These are phyloP conservation scores for Tragelaphus imberbis DNA, from an alignment of 2,113 vertebrate species.

Conservation along the genomic window DNA sequence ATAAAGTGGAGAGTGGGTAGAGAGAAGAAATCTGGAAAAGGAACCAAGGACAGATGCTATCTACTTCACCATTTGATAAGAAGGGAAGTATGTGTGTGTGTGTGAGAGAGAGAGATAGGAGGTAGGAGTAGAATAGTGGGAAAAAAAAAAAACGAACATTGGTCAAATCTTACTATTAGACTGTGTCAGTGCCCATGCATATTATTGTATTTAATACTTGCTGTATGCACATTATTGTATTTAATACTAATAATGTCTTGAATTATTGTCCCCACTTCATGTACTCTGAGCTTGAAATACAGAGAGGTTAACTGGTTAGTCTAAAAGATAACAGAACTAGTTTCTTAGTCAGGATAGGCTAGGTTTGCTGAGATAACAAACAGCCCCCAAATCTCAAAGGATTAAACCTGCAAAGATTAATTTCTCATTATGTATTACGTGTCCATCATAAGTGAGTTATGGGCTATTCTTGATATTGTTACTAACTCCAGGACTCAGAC, in stretches of 20 bases:
- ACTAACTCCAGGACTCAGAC: background rate
- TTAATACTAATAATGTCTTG: background rate
- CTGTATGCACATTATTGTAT: background rate
- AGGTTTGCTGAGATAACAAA: background rate
- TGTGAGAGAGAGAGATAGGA: background rate
- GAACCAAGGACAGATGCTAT: background rate
- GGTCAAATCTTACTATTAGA: background rate
- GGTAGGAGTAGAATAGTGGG: background rate
- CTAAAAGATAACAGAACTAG: background rate
- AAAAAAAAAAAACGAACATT: background rate
- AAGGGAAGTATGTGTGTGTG: background rate
- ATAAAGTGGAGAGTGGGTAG: background rate
- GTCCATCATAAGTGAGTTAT: background rate
- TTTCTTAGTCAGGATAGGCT: background rate
- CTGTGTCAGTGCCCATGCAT: background rate
- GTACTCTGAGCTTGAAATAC: background rate
- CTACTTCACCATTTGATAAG: background rate
- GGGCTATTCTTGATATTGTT: background rate
- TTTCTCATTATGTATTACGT: background rate
- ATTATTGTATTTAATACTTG: background rate
- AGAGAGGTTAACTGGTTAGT: background rate
- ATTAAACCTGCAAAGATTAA: background rate
- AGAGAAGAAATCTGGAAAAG: conserved; percentile 2
- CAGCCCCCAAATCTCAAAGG: background rate
- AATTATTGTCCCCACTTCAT: background rate